Conservation (phyloP, 1,140 invertebrate species). For the Rhagoletis pomonella region DNA sequence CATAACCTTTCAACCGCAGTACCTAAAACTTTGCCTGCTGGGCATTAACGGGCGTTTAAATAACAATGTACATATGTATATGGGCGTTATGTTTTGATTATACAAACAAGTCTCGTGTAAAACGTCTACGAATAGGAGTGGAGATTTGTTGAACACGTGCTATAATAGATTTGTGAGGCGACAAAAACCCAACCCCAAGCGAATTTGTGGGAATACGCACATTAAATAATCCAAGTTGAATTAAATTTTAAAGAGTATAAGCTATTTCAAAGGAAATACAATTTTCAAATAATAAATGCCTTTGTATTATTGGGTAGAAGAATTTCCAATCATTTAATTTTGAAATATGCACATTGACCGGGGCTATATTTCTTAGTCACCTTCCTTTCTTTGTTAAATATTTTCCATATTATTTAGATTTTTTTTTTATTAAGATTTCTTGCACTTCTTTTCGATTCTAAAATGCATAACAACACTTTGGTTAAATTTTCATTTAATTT, state of each 20-base stretch:
- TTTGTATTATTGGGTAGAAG: too few relatives aligned
- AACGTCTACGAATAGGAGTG: not conserved
- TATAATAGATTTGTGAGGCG: not conserved
- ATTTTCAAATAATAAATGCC: too few relatives aligned
- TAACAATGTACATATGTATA: not conserved
- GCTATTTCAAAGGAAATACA: too few relatives aligned
- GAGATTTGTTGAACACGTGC: not conserved
- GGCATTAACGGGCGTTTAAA: too few relatives aligned
- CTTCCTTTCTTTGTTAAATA: too few relatives aligned
- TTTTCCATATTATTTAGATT: not conserved
- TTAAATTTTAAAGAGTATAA: not conserved
- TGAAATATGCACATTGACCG: too few relatives aligned
- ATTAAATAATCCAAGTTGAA: not conserved
- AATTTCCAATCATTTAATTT: too few relatives aligned
- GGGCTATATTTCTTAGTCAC: too few relatives aligned
- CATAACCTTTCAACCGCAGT: not conserved
- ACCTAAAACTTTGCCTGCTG: not conserved
- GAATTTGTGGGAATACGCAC: not conserved
- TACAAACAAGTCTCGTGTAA: not conserved
- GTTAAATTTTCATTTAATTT: slow-evolving; percentile 34
- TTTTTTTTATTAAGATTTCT: not conserved
- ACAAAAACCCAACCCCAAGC: not conserved
- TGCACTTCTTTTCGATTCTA: not conserved
- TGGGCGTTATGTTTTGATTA: not conserved
- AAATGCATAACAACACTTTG: not conserved